A percentile compares a stretch with the other conserved stretches of the same genome.
Evolutionary conservation across 2,797 vertebrate species (phyloP).

Genomic region (Oophaga sylvatica): DNA sequence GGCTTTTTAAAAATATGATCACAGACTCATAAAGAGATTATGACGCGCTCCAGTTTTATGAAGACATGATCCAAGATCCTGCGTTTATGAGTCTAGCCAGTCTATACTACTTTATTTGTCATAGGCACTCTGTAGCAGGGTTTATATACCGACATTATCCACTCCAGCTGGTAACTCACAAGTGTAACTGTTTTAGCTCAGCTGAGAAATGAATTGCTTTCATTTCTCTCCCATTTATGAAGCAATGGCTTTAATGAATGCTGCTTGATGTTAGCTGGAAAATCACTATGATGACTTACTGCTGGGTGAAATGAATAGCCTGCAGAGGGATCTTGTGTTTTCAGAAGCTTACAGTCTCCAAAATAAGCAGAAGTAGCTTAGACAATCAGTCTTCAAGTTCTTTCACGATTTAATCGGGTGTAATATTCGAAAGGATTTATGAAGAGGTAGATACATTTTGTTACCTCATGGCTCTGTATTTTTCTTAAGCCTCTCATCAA

Average conservation of each 20-base stretch:
- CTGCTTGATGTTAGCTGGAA: neutral
- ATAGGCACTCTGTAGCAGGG: neutral
- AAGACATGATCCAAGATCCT: neutral
- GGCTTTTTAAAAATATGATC: neutral
- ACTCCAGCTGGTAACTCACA: neutral
- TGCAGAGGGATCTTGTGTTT: neutral
- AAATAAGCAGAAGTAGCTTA: neutral
- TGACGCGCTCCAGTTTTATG: neutral
- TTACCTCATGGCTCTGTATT: neutral
- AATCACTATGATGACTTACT: neutral
- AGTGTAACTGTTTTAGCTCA: neutral
- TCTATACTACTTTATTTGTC: neutral
- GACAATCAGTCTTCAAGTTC: neutral
- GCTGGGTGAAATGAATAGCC: neutral
- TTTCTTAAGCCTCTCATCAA: neutral
- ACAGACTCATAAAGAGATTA: neutral
- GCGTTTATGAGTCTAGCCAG: neutral
- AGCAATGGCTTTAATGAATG: neutral
- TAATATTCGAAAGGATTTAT: neutral
- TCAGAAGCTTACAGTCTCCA: neutral
- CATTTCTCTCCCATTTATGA: neutral
- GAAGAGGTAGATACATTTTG: neutral
- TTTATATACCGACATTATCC: neutral
- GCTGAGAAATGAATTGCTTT: neutral
- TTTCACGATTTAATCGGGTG: neutral